Percentiles rank a stretch among this genome's conserved stretches.
phyloP scores from a whole-genome alignment of 2,888 invertebrate genomes.

The Tetanocera ferruginea region DNA sequence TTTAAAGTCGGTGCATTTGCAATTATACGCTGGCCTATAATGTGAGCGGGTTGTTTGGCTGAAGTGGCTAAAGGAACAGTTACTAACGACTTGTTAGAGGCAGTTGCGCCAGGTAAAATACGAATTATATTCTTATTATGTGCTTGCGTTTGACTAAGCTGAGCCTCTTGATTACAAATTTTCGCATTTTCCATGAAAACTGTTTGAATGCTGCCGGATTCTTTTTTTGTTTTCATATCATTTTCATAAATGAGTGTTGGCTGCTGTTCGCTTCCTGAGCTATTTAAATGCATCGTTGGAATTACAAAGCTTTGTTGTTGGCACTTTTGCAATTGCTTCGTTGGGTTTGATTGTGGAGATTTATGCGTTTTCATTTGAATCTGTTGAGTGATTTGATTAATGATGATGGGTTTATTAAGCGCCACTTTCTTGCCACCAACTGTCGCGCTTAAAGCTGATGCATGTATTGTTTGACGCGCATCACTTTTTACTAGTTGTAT shows the following conservation, averaged over 20 bases:
- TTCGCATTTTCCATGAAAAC: slow-evolving; percentile 20
- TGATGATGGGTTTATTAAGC: slow-evolving; percentile 63
- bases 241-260: neutral
- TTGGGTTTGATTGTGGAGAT: slow-evolving; percentile 26
- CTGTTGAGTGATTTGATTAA: slow-evolving; percentile 54
- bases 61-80: slow-evolving; percentile 44
- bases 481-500: slow-evolving; percentile 45
- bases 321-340: slow-evolving; percentile 33
- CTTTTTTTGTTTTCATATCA: slow-evolving; percentile 6
- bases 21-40: slow-evolving; percentile 58
- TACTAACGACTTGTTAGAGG: slow-evolving; percentile 44
- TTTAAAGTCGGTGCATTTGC: slow-evolving; percentile 54
- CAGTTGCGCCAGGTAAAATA: slow-evolving; percentile 50
- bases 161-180: slow-evolving; percentile 8
- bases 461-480: slow-evolving; percentile 38
- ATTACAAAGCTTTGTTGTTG: slow-evolving; percentile 27
- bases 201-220: neutral
- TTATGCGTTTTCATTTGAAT: slow-evolving; percentile 43
- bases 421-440: slow-evolving; percentile 57
- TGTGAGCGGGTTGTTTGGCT: slow-evolving; percentile 44
- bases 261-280: neutral
- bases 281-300: neutral
- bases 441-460: slow-evolving; percentile 44
- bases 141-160: slow-evolving; percentile 9
- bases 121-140: slow-evolving; percentile 60